Evolutionary conservation across 1,140 invertebrate genomes (phyloP).

Genomic region (Colletes gigas): DNA sequence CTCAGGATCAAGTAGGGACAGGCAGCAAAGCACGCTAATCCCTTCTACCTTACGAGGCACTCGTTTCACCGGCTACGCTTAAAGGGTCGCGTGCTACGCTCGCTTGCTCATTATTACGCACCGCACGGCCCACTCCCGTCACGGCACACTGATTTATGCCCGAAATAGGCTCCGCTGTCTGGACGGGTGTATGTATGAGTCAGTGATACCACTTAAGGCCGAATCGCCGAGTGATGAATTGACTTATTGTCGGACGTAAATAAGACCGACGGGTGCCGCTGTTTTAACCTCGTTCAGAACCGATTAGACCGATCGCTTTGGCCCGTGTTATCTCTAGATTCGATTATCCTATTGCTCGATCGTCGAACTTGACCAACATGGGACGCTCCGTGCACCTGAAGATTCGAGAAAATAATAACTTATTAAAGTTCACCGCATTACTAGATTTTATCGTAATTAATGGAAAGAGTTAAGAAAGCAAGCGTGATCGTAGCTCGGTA

Average conservation of each 20-base stretch:
- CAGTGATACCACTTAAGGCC: slow-evolving; percentile 49
- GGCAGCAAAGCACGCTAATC: slow-evolving; percentile 11
- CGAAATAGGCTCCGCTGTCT: slow-evolving; percentile 42
- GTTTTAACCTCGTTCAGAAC: slow-evolving; percentile 33
- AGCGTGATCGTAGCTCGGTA: no score
- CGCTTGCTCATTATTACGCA: slow-evolving; percentile 58
- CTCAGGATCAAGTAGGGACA: slow-evolving; percentile 2
- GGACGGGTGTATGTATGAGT: slow-evolving; percentile 41
- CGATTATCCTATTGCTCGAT: background rate
- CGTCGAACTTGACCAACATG: background rate
- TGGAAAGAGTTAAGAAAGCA: no score
- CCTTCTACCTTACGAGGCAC: slow-evolving; percentile 30
- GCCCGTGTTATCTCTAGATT: slow-evolving; percentile 10
- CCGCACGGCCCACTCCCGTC: slow-evolving; percentile 12
- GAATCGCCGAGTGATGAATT: slow-evolving; percentile 42
- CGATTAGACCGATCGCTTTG: slow-evolving; percentile 28
- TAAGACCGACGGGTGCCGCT: slow-evolving; percentile 37
- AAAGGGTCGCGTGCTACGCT: slow-evolving; percentile 52
- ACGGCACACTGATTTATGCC: slow-evolving; percentile 54
- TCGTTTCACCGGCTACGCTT: slow-evolving; percentile 32
- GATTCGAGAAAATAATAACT: no score
- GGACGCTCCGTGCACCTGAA: no score
- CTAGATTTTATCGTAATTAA: no score
- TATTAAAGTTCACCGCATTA: no score
- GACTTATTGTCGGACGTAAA: slow-evolving; percentile 40